Conservation (phyloP, 2,113 vertebrate genomes). For the Tor tambroides region DNA sequence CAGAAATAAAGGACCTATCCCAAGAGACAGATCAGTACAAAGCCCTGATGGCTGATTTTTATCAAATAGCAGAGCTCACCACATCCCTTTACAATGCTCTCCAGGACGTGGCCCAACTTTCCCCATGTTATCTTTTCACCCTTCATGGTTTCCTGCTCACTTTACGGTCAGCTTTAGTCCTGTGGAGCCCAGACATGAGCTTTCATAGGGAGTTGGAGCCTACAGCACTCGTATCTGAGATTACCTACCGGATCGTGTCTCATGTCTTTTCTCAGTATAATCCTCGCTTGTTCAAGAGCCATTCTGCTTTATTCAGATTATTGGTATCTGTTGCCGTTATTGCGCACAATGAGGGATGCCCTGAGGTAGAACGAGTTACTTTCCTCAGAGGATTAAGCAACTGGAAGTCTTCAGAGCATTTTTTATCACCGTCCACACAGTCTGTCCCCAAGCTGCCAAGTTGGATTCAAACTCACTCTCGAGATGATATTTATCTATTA, state of each 20-base stretch:
- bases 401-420: background rate
- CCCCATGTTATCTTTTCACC: slow-evolving; percentile 76
- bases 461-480: slow-evolving; percentile 73
- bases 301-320: slow-evolving; percentile 70
- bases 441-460: slow-evolving; percentile 59
- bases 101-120: slow-evolving; percentile 75
- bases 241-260: slow-evolving; percentile 67
- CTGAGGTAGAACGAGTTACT: slow-evolving; percentile 70
- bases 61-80: slow-evolving; percentile 62
- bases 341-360: slow-evolving; percentile 62
- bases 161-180: slow-evolving; percentile 62
- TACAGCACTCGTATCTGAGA: slow-evolving; percentile 62
- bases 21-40: slow-evolving; percentile 62
- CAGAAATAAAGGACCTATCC: slow-evolving; percentile 61
- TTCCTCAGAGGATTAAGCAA: slow-evolving; percentile 75
- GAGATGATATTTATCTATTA: slow-evolving; percentile 71
- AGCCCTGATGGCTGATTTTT: slow-evolving; percentile 59
- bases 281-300: slow-evolving; percentile 69
- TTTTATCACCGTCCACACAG: background rate
- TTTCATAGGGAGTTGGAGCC: slow-evolving; percentile 45
- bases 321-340: slow-evolving; percentile 75
- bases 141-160: slow-evolving; percentile 65
- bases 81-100: slow-evolving; percentile 71
- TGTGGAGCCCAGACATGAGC: slow-evolving; percentile 43
- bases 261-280: slow-evolving; percentile 71